Base-by-base conservation (phyloP, 2,888 invertebrate species). In the Clusia tigrina region DNA sequence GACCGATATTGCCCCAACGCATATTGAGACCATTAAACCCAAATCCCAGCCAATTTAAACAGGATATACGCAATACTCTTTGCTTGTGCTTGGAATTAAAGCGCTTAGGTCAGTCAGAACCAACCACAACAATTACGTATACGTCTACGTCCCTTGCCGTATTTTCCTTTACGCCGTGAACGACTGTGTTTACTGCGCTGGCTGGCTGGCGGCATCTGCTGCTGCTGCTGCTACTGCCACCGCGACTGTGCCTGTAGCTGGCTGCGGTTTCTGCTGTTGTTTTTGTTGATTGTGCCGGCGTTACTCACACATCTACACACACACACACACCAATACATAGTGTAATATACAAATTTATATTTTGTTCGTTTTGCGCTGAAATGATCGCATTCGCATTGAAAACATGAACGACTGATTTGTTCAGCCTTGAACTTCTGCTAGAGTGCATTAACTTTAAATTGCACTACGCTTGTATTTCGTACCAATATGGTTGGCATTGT, bases 351-450 rank as follows among this genome's bases (percentile, higher is more conserved):
- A 58, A 64, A 63, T 67, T 37, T 54, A 62, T 65, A 66, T 65
- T 59, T 54, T 55, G 25, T 62, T 63, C 20, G 24, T 26, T 52
- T 65, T 64, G 57, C 59, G 63, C 65, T 64, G 62, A 72, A 72
- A 71, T 71, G 66, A 72, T 69, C 72, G 71, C 70, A 68, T 70
- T 69, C 72, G 71, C 70, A 68, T 70, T 76, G 70, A 66, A 71
- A 67, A 61, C 53, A 65, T 18, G 54, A 54, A 37, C 78, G 77
- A 79, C 79, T 77, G 78, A 79, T 78, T 80, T 79, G 78, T 74
- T 78, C 80, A 81, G 81, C 81, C 81, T 81, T 81, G 81, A 81
- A 81, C 81, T 81, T 81, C 81, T 81, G 74, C 71, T 72, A 72
- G 81, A 80, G 81, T 81, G 80, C 81, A 81, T 81, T 81, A 80